These are phyloP conservation scores for Periplaneta americana DNA, from an alignment of 1,140 invertebrate species.

Conservation along the genomic window DNA sequence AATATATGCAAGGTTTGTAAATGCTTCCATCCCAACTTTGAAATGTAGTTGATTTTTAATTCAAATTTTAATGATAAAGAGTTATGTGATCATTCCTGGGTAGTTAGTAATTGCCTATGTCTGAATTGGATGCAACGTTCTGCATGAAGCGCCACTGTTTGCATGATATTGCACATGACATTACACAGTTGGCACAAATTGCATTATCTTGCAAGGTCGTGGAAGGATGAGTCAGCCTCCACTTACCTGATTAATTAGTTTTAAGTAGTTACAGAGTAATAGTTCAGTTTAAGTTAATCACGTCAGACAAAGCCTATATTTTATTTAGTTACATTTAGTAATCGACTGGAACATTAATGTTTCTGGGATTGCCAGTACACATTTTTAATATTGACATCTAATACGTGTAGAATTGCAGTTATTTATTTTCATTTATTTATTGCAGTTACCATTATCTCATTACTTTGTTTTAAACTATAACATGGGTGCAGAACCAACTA, in stretches of 20 bases:
- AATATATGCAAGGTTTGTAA: background rate
- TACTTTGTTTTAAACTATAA: background rate
- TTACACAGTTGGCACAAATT: background rate
- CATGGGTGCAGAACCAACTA: background rate
- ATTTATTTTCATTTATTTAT: constrained; percentile 5
- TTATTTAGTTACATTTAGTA: background rate
- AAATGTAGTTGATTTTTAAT: constrained; percentile 2
- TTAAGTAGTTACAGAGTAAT: background rate
- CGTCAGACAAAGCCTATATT: background rate
- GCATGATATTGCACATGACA: background rate
- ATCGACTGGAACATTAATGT: background rate
- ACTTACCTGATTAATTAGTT: background rate
- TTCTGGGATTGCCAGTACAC: background rate
- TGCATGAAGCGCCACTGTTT: background rate
- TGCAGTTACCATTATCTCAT: constrained; percentile 7
- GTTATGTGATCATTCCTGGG: constrained; percentile 6
- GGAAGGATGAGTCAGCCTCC: background rate
- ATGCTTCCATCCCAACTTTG: constrained; percentile 8
- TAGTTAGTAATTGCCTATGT: background rate
- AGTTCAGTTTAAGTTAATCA: background rate
- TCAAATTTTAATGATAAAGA: constrained; percentile 7
- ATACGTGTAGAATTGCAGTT: background rate
- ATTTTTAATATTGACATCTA: background rate
- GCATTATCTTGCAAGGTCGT: background rate
- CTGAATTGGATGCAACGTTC: background rate